phyloP scores from a whole-genome alignment of 2,113 vertebrate genomes.

The Zosterops borbonicus region DNA sequence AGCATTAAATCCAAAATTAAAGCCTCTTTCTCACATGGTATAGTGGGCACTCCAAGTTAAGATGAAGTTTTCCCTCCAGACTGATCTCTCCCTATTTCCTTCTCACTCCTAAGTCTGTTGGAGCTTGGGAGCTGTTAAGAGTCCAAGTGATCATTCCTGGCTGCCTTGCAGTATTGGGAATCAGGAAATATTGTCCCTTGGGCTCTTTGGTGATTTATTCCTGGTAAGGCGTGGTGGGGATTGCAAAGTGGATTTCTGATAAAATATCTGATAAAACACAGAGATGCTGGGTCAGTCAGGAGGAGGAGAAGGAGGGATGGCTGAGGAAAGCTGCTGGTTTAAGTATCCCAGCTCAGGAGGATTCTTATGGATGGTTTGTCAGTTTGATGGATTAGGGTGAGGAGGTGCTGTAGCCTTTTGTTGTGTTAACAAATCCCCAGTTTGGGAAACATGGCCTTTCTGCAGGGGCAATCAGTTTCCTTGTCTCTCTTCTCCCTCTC shows the following conservation, averaged over 20 bases:
- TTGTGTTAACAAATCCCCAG: neutral
- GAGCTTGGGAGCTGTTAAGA: neutral
- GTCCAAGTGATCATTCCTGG: neutral
- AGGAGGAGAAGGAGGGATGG: neutral
- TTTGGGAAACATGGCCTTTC: neutral
- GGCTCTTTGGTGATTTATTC: neutral
- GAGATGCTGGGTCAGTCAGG: neutral
- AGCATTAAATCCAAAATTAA: neutral
- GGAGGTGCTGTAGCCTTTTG: neutral
- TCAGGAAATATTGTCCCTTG: neutral
- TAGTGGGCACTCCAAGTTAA: neutral
- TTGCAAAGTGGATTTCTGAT: neutral
- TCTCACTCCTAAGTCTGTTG: neutral
- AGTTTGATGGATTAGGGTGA: neutral
- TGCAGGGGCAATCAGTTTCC: neutral
- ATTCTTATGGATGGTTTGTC: neutral
- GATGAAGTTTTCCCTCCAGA: neutral
- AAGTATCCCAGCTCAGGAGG: neutral
- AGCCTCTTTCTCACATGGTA: neutral
- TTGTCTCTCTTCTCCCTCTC: neutral
- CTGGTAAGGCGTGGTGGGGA: neutral
- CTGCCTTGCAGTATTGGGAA: neutral
- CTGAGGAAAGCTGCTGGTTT: neutral
- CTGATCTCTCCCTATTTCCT: neutral
- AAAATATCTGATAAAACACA: neutral